phyloP scores from a whole-genome alignment of 2,888 invertebrate species.

The Eupithecia exiguata region DNA sequence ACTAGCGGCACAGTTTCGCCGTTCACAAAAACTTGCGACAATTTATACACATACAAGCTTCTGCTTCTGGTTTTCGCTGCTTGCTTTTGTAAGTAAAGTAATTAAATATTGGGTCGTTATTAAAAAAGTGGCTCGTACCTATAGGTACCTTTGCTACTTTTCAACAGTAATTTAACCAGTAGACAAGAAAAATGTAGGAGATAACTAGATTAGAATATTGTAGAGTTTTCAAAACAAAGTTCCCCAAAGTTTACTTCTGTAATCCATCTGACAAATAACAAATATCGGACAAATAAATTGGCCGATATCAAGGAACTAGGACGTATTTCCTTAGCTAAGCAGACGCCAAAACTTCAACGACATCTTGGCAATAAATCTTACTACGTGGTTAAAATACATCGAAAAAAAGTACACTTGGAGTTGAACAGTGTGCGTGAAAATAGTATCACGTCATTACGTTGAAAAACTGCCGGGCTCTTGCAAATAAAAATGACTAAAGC shows the following conservation, averaged over 20 bases:
- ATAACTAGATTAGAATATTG: background rate
- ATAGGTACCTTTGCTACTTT: background rate
- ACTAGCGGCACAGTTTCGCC: slow-evolving; percentile 48
- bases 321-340: slow-evolving; percentile 1
- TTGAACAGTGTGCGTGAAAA: background rate
- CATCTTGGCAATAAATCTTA: slow-evolving; percentile 8
- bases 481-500: background rate
- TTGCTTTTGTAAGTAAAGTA: background rate
- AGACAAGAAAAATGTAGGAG: background rate
- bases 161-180: background rate
- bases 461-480: slow-evolving; percentile 7
- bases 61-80: background rate
- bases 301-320: slow-evolving; percentile 18
- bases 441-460: background rate
- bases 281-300: slow-evolving; percentile 1
- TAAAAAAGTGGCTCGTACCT: background rate
- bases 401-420: background rate
- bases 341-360: slow-evolving; percentile 1
- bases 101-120: background rate
- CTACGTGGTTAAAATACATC: background rate
- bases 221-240: background rate
- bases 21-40: slow-evolving; percentile 53
- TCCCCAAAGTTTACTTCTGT: background rate
- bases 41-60: slow-evolving; percentile 41
- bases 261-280: background rate